Percentiles rank a stretch among this genome's conserved stretches.
phyloP scores from a whole-genome alignment of 2,113 vertebrate genomes.

The Ptilonorhynchus violaceus region DNA sequence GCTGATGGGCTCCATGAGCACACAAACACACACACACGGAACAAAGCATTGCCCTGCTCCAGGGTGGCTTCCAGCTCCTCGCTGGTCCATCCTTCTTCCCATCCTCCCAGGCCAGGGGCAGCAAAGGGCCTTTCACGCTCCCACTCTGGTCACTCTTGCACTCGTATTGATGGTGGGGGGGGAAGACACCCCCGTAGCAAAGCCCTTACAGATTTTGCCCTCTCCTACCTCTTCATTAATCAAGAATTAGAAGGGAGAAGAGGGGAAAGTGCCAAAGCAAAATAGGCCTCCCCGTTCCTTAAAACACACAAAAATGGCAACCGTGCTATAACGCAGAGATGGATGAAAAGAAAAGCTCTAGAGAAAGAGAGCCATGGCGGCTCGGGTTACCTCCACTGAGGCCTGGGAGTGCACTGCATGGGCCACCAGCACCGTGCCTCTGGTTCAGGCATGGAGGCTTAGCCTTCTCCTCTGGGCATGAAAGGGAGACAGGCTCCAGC shows the following conservation, averaged over 20 bases:
- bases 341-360: not conserved
- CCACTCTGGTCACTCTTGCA: not conserved
- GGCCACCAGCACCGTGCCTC: not conserved
- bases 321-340: not conserved
- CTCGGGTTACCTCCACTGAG: not conserved
- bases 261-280: not conserved
- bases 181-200: not conserved
- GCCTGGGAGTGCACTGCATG: not conserved
- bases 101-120: not conserved
- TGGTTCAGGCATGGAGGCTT: not conserved
- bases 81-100: not conserved
- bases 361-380: not conserved
- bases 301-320: conserved; percentile 15
- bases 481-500: not conserved
- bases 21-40: not conserved
- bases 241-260: not conserved
- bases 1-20: not conserved
- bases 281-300: not conserved
- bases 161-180: not conserved
- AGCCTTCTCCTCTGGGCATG: not conserved
- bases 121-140: not conserved
- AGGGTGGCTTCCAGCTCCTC: not conserved
- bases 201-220: not conserved
- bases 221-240: not conserved
- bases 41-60: not conserved